These are phyloP conservation scores for Archips xylosteana DNA, from an alignment of 2,888 invertebrate species.

Conservation along the genomic window DNA sequence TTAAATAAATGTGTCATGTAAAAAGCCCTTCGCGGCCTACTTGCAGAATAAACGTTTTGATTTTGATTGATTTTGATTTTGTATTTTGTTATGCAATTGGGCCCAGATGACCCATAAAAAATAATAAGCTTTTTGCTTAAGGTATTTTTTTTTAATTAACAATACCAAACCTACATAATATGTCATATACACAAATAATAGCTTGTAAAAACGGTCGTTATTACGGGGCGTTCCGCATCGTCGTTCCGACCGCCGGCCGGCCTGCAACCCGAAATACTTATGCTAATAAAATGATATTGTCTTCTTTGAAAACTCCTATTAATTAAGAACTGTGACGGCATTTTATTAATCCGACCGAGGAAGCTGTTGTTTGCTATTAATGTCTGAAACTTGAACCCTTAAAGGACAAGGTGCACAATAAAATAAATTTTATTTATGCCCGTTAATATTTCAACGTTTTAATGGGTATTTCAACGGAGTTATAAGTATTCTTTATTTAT, in stretches of 20 bases:
- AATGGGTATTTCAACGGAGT: constrained; percentile 63
- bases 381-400: constrained; percentile 74
- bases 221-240: too few species aligned
- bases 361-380: constrained; percentile 74
- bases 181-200: too few species aligned
- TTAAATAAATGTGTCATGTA: too few species aligned
- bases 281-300: constrained; percentile 85
- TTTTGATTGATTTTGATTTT: too few species aligned
- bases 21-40: too few species aligned
- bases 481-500: constrained; percentile 59
- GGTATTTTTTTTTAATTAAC: too few species aligned
- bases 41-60: too few species aligned
- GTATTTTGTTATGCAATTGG: too few species aligned
- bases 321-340: constrained; percentile 82
- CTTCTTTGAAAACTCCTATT: constrained; percentile 84
- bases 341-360: constrained; percentile 81
- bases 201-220: too few species aligned
- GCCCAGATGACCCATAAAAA: too few species aligned
- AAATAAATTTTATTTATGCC: constrained; percentile 77
- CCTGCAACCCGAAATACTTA: constrained; percentile 57
- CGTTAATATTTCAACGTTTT: constrained; percentile 75
- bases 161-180: too few species aligned
- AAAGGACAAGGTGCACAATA: constrained; percentile 77
- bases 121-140: too few species aligned
- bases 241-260: constrained; percentile 23